Base-by-base conservation (phyloP, 1,140 invertebrate genomes). In the Panulirus ornatus region DNA sequence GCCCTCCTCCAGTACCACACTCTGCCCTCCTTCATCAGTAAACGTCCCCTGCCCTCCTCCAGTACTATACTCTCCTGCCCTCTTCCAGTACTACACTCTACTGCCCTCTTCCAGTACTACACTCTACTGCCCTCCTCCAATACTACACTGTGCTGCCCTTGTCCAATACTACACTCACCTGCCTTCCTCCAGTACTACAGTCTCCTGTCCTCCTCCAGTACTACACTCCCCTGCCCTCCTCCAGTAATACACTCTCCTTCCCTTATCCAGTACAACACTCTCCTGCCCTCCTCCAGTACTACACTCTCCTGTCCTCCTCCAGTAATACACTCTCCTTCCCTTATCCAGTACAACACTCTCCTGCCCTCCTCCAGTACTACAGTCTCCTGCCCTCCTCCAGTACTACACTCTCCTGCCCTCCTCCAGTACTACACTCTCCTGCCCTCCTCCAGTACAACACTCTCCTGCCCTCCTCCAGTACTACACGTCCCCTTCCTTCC, bases 11-110 rank as follows among this genome's bases (percentile, higher is more conserved):
- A n/a, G n/a, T n/a, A n/a, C n/a, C n/a, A n/a, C n/a, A n/a, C n/a
- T n/a, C n/a, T n/a, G 8, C 70, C 27, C 30, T 63, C 81, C 40
- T 16, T 34, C 47, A 2, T 27, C 30, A 30, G 70, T 11, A 16
- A 16, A 14, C 38, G 11, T 81, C 44, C 6, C 27, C 19, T 78
- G 75, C 91, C 97, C 14, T 97, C 97, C 0, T 95, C 96, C 70
- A n/a, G n/a, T n/a, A n/a, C n/a, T n/a, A n/a, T n/a, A n/a, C n/a
- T n/a, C n/a, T n/a, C n/a, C n/a, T n/a, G n/a, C n/a, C n/a, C n/a
- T n/a, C n/a, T n/a, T n/a, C n/a, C n/a, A n/a, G n/a, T n/a, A n/a
- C n/a, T n/a, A n/a, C n/a, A n/a, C n/a, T 11, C 30, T 8, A 11
- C 70, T 42, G 6, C 38, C 63, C 30, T n/a, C n/a, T n/a, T 54